phyloP scores from a whole-genome alignment of 2,797 vertebrate genomes.

The Neosilurus hyrtlii region DNA sequence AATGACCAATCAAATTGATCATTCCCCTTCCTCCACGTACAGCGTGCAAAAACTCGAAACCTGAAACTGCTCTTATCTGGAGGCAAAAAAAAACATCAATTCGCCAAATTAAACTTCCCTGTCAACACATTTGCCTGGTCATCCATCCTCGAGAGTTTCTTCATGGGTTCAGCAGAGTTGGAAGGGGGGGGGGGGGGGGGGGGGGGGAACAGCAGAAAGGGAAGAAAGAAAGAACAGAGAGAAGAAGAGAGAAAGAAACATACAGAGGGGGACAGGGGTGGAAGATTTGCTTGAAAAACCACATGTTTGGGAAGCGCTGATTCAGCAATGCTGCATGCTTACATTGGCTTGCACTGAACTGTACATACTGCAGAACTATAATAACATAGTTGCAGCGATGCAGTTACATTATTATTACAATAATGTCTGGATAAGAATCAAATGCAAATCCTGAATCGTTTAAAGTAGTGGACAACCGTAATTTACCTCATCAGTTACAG shows the following conservation, averaged over 20 bases:
- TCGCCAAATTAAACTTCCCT: constrained; percentile 46
- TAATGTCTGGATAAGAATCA: background rate
- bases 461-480: background rate
- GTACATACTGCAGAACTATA: background rate
- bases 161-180: constrained; percentile 6
- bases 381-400: constrained; percentile 11
- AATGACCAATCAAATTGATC: constrained; percentile 26
- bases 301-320: background rate
- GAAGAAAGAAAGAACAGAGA: background rate
- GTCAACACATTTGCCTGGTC: constrained; percentile 33
- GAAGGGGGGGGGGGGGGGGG: background rate
- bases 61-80: constrained; percentile 34
- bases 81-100: constrained; percentile 43
- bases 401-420: constrained; percentile 18
- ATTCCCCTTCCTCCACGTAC: constrained; percentile 18
- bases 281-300: constrained; percentile 6
- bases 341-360: background rate
- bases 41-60: constrained; percentile 17
- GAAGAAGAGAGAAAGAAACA: background rate
- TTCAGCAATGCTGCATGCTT: background rate
- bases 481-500: background rate
- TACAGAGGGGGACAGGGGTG: background rate
- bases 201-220: background rate
- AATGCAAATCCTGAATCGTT: background rate
- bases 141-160: constrained; percentile 30